Percentiles rank a stretch among this genome's conserved stretches.
Evolutionary conservation across 2,113 vertebrate genomes (phyloP).

Genomic region (Nycticryphes semicollaris): DNA sequence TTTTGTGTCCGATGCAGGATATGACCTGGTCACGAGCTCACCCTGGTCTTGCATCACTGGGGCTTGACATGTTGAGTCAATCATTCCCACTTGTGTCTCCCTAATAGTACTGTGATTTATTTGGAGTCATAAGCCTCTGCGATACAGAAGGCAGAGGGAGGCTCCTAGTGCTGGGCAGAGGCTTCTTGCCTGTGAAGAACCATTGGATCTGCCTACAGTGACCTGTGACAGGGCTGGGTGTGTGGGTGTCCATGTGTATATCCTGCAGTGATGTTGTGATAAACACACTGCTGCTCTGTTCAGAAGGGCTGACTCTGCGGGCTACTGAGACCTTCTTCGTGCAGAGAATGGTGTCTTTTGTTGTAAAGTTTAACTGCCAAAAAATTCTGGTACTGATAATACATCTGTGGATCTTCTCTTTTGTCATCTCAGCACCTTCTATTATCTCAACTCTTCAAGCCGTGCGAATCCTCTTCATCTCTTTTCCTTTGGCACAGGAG

Average conservation of each 20-base stretch:
- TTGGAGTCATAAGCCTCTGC: neutral
- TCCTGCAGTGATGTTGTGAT: neutral
- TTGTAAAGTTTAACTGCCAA: neutral
- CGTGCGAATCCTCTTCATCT: neutral
- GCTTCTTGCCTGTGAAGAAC: neutral
- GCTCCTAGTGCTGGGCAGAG: neutral
- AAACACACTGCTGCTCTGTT: neutral
- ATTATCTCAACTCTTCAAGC: neutral
- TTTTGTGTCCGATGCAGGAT: neutral
- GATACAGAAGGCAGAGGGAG: neutral
- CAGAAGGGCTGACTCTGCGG: neutral
- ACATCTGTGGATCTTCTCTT: neutral
- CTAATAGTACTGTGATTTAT: fast-evolving
- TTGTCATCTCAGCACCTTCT: neutral
- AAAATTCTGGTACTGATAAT: neutral
- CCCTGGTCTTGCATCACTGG: neutral
- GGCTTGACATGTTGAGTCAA: neutral
- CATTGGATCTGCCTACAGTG: neutral
- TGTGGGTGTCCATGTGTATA: neutral
- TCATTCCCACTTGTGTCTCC: neutral
- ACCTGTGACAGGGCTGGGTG: neutral
- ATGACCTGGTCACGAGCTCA: neutral
- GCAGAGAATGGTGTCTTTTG: neutral
- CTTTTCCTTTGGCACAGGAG: neutral
- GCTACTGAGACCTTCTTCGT: neutral